Evolutionary conservation across 2,888 invertebrate genomes (phyloP), one percentile per base, ranked within the genome.

Genomic region (Diarsia mendica): DNA sequence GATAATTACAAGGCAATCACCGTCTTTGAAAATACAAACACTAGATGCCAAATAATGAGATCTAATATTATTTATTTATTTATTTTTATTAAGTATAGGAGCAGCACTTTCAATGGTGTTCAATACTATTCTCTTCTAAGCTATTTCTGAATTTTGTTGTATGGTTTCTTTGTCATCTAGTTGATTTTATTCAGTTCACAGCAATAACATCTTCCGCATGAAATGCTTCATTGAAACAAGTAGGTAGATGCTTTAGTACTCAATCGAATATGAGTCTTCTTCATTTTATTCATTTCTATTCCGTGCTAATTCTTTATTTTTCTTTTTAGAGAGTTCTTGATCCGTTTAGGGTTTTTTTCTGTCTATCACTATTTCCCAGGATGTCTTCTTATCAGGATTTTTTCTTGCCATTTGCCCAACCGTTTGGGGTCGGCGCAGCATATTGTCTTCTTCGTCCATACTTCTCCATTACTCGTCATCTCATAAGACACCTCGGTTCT

Each of bases 121-220:
- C 39, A 78, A 67, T 66, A 61, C 61, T 15, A 23, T 39, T 39
- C 5, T 39, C 39, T 39, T 39, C 39, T 33, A 10, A 23, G 33
- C n/a, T 48, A 15, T 63, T 55, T 46, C 15, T 23, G 6, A 72
- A 55, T 39, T 28, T 67, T 15, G 10, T 11, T 1, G 11, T 49
- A 51, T 13, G 13, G 48, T 66, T 55, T 9, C n/a, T 64, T 23
- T 13, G 48, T 23, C 20, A 44, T 33, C 2, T 49, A 28, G 15
- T 70, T 48, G 39, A 48, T 77, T 61, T 63, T 15, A 53, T 78
- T 48, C 44, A 67, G 20, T 49, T 23, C 51, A 78, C 13, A 13
- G 23, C 9, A 33, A 48, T 6, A n/a, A 53, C 4, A 13, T 58
- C 10, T 61, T 18, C 51, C 39, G 33, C 1, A 39, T 53, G 48